These are phyloP conservation scores for Lumbricus terrestris DNA, from an alignment of 2,888 invertebrate species.

Conservation along the genomic window DNA sequence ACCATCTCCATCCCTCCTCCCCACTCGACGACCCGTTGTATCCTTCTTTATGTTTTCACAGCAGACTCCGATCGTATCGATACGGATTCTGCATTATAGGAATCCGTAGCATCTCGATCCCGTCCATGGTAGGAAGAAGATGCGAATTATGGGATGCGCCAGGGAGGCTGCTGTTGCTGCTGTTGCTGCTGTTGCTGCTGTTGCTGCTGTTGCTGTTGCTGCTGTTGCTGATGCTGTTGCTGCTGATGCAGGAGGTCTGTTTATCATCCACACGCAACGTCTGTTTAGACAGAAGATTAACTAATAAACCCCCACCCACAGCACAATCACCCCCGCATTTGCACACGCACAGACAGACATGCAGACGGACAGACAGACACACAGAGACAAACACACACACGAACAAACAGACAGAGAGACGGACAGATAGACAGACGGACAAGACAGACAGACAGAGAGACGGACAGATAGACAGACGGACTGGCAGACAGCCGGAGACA, in stretches of 20 bases:
- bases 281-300: constrained; percentile 3
- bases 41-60: neutral
- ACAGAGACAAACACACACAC: too few relatives aligned
- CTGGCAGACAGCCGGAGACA: too few relatives aligned
- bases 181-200: too few relatives aligned
- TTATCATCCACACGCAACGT: neutral
- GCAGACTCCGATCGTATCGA: neutral
- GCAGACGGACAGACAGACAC: neutral
- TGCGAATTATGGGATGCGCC: neutral
- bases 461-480: too few relatives aligned
- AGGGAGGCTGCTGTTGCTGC: too few relatives aligned
- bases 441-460: too few relatives aligned
- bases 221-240: neutral
- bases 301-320: neutral
- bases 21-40: neutral
- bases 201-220: too few relatives aligned
- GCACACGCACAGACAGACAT: neutral
- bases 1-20: neutral
- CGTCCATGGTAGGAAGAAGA: too few relatives aligned
- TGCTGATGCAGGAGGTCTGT: neutral
- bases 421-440: too few relatives aligned
- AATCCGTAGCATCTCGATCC: neutral
- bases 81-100: too few relatives aligned
- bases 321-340: neutral
- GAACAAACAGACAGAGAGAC: too few relatives aligned